Evolutionary conservation across 92 coral and sea anemone genomes (phyloP).

Genomic region (Desmophyllum pertusum): DNA sequence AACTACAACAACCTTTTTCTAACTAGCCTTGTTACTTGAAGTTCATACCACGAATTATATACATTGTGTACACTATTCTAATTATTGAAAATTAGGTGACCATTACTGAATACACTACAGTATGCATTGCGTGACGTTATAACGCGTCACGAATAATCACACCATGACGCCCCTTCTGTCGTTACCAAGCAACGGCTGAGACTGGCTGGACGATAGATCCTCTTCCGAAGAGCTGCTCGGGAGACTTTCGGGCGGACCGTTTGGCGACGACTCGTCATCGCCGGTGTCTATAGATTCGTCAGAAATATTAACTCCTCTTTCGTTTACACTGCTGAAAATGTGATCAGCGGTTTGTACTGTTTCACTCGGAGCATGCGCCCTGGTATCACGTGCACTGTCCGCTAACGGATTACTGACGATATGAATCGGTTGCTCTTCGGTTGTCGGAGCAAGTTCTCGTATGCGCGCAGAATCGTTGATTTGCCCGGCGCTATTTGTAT

Average conservation of each 20-base stretch:
- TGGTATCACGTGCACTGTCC: neutral
- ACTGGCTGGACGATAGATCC: slow-evolving; percentile 20
- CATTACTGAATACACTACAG: neutral
- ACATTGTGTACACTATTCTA: too few species aligned
- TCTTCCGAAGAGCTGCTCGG: slow-evolving; percentile 42
- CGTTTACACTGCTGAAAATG: neutral
- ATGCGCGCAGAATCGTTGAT: slow-evolving; percentile 24
- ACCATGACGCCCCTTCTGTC: slow-evolving; percentile 17
- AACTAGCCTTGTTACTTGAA: neutral
- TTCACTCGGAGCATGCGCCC: neutral
- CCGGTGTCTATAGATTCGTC: slow-evolving; percentile 1
- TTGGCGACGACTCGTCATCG: neutral
- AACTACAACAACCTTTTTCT: neutral
- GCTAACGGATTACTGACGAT: slow-evolving; percentile 61
- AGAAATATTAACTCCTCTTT: neutral
- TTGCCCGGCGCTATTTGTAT: neutral
- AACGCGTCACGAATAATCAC: neutral
- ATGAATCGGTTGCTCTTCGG: slow-evolving; percentile 51
- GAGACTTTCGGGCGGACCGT: slow-evolving; percentile 4
- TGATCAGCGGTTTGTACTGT: neutral
- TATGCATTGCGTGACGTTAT: neutral
- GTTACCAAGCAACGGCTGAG: slow-evolving; percentile 41
- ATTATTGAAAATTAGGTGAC: neutral
- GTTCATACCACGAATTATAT: neutral
- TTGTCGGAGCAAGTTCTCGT: slow-evolving; percentile 4